Conservation (phyloP, 1,140 invertebrate species). For the Melipona quadrifasciata region DNA sequence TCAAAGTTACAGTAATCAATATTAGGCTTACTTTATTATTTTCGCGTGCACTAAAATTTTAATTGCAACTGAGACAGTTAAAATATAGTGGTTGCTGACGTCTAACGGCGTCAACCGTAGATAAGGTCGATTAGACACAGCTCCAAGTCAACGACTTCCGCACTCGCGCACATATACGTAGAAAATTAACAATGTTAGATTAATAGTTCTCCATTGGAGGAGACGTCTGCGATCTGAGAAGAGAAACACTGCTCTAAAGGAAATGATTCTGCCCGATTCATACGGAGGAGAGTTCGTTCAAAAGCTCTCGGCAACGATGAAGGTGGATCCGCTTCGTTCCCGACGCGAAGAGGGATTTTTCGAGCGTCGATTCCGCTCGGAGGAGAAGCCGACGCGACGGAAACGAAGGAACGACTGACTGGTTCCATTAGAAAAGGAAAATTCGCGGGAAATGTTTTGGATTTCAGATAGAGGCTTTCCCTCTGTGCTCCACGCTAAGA, state of each 20-base stretch:
- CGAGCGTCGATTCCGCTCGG: constrained; percentile 16
- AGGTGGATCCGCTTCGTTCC: constrained; percentile 26
- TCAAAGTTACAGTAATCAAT: too few relatives aligned
- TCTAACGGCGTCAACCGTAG: too few relatives aligned
- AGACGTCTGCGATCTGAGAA: neutral
- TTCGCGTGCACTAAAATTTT: too few relatives aligned
- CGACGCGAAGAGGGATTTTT: constrained; percentile 46
- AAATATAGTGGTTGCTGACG: too few relatives aligned
- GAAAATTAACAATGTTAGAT: too few relatives aligned
- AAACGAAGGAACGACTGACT: neutral
- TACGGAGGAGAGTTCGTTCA: constrained; percentile 35
- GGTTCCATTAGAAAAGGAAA: constrained; percentile 63
- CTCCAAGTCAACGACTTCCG: too few relatives aligned
- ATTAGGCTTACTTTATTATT: too few relatives aligned
- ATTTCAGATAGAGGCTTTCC: constrained; percentile 53
- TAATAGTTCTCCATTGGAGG: neutral
- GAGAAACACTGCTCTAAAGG: neutral
- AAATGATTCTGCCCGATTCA: neutral
- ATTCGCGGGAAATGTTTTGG: constrained; percentile 58
- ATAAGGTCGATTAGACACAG: too few relatives aligned
- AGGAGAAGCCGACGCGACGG: neutral
- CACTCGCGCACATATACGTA: too few relatives aligned
- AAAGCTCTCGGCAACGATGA: neutral
- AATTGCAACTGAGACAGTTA: too few relatives aligned
- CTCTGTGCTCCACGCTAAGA: constrained; percentile 21